Conservation (phyloP, 2,113 vertebrate genomes). For the Chaenocephalus aceratus region DNA sequence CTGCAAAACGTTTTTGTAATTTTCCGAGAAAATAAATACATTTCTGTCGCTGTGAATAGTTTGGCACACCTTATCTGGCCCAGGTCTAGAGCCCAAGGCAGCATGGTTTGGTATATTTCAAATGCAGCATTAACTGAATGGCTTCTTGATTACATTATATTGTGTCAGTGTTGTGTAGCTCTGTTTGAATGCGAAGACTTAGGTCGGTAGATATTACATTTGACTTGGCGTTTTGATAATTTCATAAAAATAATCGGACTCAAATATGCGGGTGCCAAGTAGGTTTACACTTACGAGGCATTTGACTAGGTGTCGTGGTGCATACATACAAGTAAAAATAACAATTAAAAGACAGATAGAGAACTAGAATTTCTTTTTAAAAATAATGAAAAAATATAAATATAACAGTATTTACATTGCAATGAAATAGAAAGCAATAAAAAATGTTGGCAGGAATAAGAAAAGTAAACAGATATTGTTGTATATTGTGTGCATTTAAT, state of each 20-base stretch:
- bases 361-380: no score
- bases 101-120: background rate
- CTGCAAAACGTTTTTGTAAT: background rate
- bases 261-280: background rate
- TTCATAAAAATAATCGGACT: constrained; percentile 46
- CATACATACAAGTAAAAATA: no score
- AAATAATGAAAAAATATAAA: no score
- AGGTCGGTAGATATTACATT: constrained; percentile 34
- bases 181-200: constrained; percentile 40
- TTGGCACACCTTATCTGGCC: background rate
- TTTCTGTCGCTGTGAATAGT: background rate
- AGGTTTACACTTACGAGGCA: no score
- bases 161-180: constrained; percentile 6
- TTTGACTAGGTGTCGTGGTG: no score
- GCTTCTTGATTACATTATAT: background rate
- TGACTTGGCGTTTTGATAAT: constrained; percentile 50
- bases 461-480: no score
- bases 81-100: no score
- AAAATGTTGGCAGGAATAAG: no score
- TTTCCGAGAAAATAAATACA: background rate
- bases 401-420: no score
- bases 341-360: no score
- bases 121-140: background rate
- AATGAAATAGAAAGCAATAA: no score
- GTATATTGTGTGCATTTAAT: no score